Evolutionary conservation across 1,140 invertebrate genomes (phyloP), one percentile per base, ranked within the genome.

Genomic region (Panagrolaimus sp.): DNA sequence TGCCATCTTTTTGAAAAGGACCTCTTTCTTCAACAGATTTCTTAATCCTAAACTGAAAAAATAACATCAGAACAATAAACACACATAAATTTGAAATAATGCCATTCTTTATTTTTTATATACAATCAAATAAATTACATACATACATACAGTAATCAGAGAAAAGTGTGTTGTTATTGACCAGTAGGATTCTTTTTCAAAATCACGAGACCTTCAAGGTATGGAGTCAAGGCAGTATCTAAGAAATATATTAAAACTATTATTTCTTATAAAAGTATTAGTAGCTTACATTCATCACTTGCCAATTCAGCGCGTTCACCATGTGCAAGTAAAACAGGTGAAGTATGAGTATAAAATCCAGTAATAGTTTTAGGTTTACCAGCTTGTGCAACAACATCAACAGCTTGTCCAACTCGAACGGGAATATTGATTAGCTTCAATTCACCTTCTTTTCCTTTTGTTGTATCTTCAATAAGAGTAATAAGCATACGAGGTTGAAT

Each of bases 401-500:
- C 94, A 63, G 96, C 96, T 88, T 95, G 90, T 82, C 96, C 96
- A 74, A 99, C 96, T 76, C 96, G 88, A 0, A 99, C 96, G 92
- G 26, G 43, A 15, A 52, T 24, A 52, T 52, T 52, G 48, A 52
- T 24, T 7, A 24, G 26, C 14, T 52, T 52, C 48, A 52, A 24
- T 75, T 70, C 15, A 72, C 71, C 26, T 70, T 71, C 14, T n/a
- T n/a, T n/a, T 28, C 69, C 74, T 1, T 75, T 69, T 21, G 76
- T 72, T 17, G 80, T 75, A 68, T 95, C 90, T 83, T 97, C 94
- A 85, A 98, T 92, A 77, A 98, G 93, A 17, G 96, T 98, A 4
- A 98, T 93, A n/a, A 99, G 84, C 94, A 98, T 96, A 71, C 96
- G 89, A 0, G 96, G 95, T 83, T 98, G 95, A 90, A 99, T 98